Evolutionary conservation across 2,888 invertebrate species (phyloP), one percentile per base, ranked within the genome.

Genomic region (Phoenoteleia sp.): DNA sequence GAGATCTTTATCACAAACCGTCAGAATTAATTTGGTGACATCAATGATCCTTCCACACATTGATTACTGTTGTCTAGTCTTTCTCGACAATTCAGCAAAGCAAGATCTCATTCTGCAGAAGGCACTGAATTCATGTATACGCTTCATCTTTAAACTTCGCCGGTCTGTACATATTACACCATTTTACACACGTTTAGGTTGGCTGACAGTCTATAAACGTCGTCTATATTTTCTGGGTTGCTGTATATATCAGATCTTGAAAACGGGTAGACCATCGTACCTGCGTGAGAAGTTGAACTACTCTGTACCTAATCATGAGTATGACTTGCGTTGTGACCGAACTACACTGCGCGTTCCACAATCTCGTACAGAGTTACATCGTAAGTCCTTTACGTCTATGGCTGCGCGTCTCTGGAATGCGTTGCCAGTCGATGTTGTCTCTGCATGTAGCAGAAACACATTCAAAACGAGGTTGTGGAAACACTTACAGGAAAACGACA

Each of bases 21-120:
- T 45, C 21, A 25, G 62, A 1, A 15, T 23, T 2, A 13, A 21
- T 7, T 15, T 62, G 0, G 62, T 45, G 15, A 15, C 45, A 9
- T 2, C 42, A 13, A 25, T 62, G 15, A 62, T 45, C 2, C 2
- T 45, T 11, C 62, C 62, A 1, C 1, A 9, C 7, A n/a, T 62
- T 1, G 45, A 62, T 15, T 62, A 62, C n/a, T 62, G 62, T 9
- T 62, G 62, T 23, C 62, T 62, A 7, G 25, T 62, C 4, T 15
- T 19, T 5, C 36, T 47, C 3, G 29, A 17, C 17, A 27, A 11
- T 11, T 11, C 19, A 2, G 29, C 13, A 3, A 17, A 47, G 4
- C 7, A 23, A 2, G 45, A 42, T 6, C 0, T 9, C 3, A 0
- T 29, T 3, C 13, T 64, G 6, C 64, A 64, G 1, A 27, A 27